Conservation (phyloP, 2,797 vertebrate species). For the Peromyscus melanophrys region DNA sequence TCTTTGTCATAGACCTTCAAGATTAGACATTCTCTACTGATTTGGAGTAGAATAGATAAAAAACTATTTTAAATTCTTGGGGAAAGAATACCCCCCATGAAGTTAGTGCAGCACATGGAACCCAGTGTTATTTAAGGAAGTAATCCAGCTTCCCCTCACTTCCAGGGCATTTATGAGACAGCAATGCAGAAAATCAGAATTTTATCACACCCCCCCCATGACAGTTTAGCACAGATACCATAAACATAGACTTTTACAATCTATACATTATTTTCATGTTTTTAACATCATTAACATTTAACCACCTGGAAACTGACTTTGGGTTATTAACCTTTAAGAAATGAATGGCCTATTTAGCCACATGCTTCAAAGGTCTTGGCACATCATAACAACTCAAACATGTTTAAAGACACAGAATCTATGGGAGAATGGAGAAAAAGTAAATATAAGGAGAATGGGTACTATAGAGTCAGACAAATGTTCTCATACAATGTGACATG, state of each 20-base stretch:
- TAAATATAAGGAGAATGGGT: neutral
- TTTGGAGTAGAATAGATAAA: slow-evolving; percentile 10
- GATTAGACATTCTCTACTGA: slow-evolving; percentile 32
- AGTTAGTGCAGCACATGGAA: neutral
- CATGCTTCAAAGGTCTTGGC: slow-evolving; percentile 70
- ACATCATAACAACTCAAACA: slow-evolving; percentile 44
- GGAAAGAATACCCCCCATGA: neutral
- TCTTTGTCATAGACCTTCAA: neutral
- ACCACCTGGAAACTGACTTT: slow-evolving; percentile 78
- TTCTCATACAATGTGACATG: neutral
- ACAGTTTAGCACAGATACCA: slow-evolving; percentile 39
- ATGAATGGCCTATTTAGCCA: slow-evolving; percentile 61
- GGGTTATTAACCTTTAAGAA: slow-evolving; percentile 80
- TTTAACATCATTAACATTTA: slow-evolving; percentile 82
- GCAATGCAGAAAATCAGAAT: neutral
- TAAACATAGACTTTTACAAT: slow-evolving; percentile 58
- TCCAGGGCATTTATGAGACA: neutral
- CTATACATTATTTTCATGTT: slow-evolving; percentile 70
- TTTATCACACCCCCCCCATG: slow-evolving; percentile 16
- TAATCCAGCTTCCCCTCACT: slow-evolving; percentile 18
- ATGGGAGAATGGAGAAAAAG: neutral
- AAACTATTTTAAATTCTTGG: slow-evolving; percentile 8
- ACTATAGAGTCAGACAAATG: neutral
- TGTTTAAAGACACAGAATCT: neutral
- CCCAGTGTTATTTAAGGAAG: slow-evolving; percentile 12